Percentiles rank a stretch among this genome's conserved stretches.
These are phyloP conservation scores for Ranitomeya variabilis DNA, from an alignment of 2,113 vertebrate species.

Conservation along the genomic window DNA sequence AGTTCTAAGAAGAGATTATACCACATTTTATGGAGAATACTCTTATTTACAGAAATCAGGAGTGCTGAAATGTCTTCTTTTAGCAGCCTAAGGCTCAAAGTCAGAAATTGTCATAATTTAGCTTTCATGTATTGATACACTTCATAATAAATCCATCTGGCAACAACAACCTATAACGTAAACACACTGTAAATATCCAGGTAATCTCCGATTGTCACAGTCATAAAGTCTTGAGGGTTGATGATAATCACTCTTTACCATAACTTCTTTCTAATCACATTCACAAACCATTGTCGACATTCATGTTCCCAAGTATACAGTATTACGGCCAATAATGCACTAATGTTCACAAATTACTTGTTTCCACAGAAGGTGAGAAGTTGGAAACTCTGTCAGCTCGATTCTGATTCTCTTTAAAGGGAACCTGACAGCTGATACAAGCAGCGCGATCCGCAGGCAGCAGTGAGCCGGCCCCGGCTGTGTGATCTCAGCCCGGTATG, in stretches of 20 bases:
- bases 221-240: not conserved
- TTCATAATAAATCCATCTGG: not conserved
- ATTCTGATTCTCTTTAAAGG: not conserved
- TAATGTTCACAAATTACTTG: not conserved
- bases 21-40: no score
- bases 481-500: no score
- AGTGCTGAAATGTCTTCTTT: not conserved
- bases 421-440: no score
- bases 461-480: no score
- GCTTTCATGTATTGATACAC: not conserved
- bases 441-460: no score
- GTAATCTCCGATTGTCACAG: not conserved
- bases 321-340: not conserved
- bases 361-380: not conserved
- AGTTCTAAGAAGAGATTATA: no score
- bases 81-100: not conserved
- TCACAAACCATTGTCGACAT: conserved; percentile 13
- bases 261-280: not conserved
- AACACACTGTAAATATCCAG: not conserved
- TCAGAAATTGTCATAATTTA: not conserved
- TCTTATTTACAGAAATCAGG: no score
- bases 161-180: not conserved
- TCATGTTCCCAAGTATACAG: not conserved
- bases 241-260: not conserved
- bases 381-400: not conserved